phyloP scores from a whole-genome alignment of 2,113 vertebrate genomes.

The Zootoca vivipara region DNA sequence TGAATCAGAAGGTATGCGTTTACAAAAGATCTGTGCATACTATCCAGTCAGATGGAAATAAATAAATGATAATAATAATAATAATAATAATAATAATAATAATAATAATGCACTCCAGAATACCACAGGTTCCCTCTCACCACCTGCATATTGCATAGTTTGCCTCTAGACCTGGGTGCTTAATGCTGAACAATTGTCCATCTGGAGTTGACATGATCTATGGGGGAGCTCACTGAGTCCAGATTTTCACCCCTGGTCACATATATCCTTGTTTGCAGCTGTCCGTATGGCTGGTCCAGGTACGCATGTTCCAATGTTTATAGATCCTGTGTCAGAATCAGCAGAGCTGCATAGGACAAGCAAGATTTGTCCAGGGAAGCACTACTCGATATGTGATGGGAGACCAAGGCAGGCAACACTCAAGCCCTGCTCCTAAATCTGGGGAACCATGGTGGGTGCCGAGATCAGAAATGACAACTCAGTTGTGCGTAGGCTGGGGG shows the following conservation, averaged over 20 bases:
- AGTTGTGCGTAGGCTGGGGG: constrained; percentile 14
- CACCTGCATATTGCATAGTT: neutral
- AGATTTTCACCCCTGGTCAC: neutral
- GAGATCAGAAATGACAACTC: constrained; percentile 5
- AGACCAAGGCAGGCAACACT: neutral
- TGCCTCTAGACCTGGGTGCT: neutral
- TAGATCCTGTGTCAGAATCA: neutral
- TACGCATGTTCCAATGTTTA: too few species aligned
- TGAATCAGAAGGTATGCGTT: too few species aligned
- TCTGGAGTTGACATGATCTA: neutral
- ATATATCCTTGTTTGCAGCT: neutral
- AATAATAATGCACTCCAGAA: neutral
- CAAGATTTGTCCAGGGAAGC: neutral
- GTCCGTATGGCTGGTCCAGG: too few species aligned
- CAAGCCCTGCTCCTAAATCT: neutral
- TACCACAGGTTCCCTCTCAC: too few species aligned
- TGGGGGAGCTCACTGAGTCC: neutral
- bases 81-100: too few species aligned
- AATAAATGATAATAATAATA: too few species aligned
- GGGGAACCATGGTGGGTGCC: neutral
- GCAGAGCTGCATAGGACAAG: neutral
- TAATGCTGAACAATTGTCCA: neutral
- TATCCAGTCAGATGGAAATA: too few species aligned
- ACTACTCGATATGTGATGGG: fast-evolving
- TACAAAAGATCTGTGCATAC: too few species aligned